A percentile compares a stretch with the other conserved stretches of the same genome.
These are phyloP conservation scores for Alaudala cheleensis DNA, from an alignment of 2,113 vertebrate species.

Conservation along the genomic window DNA sequence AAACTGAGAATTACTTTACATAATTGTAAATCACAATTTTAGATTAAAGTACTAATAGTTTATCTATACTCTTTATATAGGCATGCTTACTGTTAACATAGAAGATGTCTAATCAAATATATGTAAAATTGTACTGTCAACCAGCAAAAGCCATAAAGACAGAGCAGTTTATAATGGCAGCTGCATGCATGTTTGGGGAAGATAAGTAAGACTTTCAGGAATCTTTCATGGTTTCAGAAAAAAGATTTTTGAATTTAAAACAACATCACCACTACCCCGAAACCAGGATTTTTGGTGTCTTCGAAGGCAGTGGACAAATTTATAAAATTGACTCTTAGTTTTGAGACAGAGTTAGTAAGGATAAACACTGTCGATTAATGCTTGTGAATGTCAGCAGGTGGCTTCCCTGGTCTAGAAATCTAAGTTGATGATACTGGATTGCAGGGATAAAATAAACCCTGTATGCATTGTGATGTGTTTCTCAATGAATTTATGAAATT, in stretches of 20 bases:
- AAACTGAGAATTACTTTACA: not conserved
- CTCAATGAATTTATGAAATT: not conserved
- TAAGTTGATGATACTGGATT: not conserved
- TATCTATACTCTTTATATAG: not conserved
- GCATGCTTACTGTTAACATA: not conserved
- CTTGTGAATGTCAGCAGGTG: constrained; percentile 21
- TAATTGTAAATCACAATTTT: not conserved
- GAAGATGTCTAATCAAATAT: not conserved
- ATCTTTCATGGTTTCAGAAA: not conserved
- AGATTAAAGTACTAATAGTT: not conserved
- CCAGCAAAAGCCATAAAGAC: not conserved
- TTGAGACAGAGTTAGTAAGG: not conserved
- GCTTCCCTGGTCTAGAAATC: constrained; percentile 8
- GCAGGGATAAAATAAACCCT: not conserved
- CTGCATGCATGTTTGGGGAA: not conserved
- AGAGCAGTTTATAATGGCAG: not conserved
- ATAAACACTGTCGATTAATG: not conserved
- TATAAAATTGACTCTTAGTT: not conserved
- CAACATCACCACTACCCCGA: fast-evolving
- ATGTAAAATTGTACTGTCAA: not conserved
- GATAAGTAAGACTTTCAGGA: not conserved
- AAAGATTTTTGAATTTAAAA: not conserved
- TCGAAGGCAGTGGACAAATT: not conserved
- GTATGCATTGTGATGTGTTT: not conserved
- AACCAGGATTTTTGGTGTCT: not conserved